phyloP scores from a whole-genome alignment of 2,113 vertebrate species.

The Strigops habroptila region DNA sequence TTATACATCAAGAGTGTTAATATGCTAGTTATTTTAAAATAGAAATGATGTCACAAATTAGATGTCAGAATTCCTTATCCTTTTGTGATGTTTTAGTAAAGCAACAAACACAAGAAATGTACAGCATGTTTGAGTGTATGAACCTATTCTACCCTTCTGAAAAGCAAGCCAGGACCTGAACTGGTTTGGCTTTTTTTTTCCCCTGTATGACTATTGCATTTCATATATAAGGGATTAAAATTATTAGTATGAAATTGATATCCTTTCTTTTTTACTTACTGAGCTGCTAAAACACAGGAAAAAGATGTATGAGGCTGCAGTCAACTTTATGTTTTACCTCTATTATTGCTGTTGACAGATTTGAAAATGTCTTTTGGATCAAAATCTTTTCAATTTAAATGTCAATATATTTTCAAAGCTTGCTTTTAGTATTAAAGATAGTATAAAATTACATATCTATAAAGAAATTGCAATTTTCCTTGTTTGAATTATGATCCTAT shows the following conservation, averaged over 20 bases:
- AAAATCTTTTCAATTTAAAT: neutral
- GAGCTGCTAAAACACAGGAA: neutral
- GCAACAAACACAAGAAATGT: neutral
- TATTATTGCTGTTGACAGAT: neutral
- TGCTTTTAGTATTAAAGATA: neutral
- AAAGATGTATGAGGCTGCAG: neutral
- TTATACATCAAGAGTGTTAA: neutral
- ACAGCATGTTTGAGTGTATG: neutral
- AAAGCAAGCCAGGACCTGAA: neutral
- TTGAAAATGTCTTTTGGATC: neutral
- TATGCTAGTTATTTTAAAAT: neutral
- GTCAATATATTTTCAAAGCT: neutral
- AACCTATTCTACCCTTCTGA: neutral
- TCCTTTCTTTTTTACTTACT: neutral
- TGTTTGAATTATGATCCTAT: neutral
- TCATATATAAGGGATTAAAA: neutral
- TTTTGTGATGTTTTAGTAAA: neutral
- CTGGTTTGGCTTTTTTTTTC: neutral
- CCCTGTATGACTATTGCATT: neutral
- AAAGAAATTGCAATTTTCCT: neutral
- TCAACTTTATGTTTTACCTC: neutral
- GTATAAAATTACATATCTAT: neutral
- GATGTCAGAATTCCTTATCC: neutral
- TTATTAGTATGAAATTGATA: neutral
- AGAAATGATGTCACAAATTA: neutral